These are phyloP conservation scores for Isoperla grammatica DNA, from an alignment of 2,888 invertebrate genomes.

Conservation along the genomic window DNA sequence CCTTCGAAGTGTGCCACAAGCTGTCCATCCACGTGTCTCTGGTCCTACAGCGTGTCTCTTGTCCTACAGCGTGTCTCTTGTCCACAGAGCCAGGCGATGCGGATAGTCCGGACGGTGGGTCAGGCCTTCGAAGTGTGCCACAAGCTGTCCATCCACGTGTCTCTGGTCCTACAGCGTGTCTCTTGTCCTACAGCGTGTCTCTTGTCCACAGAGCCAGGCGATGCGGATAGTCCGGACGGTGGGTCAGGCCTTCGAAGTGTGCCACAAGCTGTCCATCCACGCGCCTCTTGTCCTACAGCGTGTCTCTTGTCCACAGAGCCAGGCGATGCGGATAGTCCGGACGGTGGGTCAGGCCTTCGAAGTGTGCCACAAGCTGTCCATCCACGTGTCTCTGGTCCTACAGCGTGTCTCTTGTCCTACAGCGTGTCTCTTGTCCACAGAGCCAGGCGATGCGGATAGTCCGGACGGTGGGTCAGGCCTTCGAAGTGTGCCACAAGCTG, in stretches of 20 bases:
- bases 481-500: constrained; percentile 98
- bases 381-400: constrained; percentile 47
- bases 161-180: constrained; percentile 29
- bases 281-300: constrained; percentile 34
- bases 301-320: constrained; percentile 60
- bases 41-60: too few species aligned
- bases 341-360: constrained; percentile 99
- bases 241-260: constrained; percentile 99
- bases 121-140: constrained; percentile 99
- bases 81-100: constrained; percentile 93
- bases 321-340: constrained; percentile 97
- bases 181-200: too few species aligned
- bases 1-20: constrained; percentile 99
- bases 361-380: constrained; percentile 94
- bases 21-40: constrained; percentile 62
- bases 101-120: constrained; percentile 95
- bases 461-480: constrained; percentile 97
- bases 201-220: constrained; percentile 78
- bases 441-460: constrained; percentile 98
- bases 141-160: constrained; percentile 69
- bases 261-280: constrained; percentile 85
- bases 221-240: constrained; percentile 98
- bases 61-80: too few species aligned
- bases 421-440: constrained; percentile 48
- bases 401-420: too few species aligned